Base-by-base conservation (phyloP, 2,888 invertebrate species). In the Euzophera pinguis region DNA sequence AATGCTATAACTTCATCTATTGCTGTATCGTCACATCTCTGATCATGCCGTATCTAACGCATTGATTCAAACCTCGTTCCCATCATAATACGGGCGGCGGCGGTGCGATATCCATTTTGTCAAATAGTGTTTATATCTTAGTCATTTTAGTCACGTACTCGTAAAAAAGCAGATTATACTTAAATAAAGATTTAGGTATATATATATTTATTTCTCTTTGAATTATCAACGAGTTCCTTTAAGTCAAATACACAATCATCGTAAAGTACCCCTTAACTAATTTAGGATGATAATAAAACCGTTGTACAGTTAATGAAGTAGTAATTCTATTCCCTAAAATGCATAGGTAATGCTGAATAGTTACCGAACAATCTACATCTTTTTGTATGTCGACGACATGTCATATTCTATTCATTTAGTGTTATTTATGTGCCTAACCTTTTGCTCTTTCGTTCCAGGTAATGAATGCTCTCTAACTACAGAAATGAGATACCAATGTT, bases 371-470 rank as follows among this genome's bases (percentile, higher is more conserved):
- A 17, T 17, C 17, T 22, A 41, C 22, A 41, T 17, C 9, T 32
- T 17, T 22, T 41, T 41, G 17, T 22, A 17, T 17, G n/a, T 17
- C 16, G 41, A 3, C 10, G 17, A 43, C 27, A 43, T 0, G 13
- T 22, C 38, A 22, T 22, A 4, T 17, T 47, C 37, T 34, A n/a
- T 38, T 38, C 27, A 35, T 14, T 37, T 22, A 17, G 10, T 48
- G 38, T 16, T 27, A 43, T 41, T 27, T 47, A 41, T 43, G 16
- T 43, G 14, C 38, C 42, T 57, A 35, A 35, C 48, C 54, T n/a
- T 56, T 52, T n/a, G 55, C 54, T 62, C 12, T 43, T 27, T 69
- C 71, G 64, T 77, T 78, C 50, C 72, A 78, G 77, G 77, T 78
- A 78, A 71, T 62, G 57, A 54, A 57, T 53, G 55, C 2, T n/a